Conservation (phyloP, 1,140 invertebrate genomes). For the Dinoponera quadriceps region DNA sequence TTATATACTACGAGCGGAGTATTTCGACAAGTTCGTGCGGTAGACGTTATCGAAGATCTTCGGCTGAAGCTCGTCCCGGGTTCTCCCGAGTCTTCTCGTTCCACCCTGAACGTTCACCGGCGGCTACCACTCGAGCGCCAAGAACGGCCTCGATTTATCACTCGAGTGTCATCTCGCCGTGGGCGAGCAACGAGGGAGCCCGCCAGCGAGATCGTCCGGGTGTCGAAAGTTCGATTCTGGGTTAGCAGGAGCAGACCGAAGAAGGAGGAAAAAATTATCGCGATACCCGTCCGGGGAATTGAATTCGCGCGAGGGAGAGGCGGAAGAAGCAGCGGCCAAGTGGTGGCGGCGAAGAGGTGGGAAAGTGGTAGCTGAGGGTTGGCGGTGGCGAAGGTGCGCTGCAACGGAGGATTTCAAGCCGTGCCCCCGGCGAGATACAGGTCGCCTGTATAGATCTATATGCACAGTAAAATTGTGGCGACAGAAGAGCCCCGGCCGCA, state of each 20-base stretch:
- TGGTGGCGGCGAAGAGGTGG: no score
- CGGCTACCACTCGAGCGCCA: neutral
- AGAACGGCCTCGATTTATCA: slow-evolving; percentile 19
- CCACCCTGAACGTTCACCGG: neutral
- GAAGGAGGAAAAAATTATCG: slow-evolving; percentile 1
- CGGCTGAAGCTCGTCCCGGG: neutral
- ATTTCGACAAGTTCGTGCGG: neutral
- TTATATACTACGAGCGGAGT: neutral
- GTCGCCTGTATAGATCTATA: slow-evolving; percentile 65
- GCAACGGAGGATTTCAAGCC: slow-evolving; percentile 50
- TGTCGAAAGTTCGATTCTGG: neutral
- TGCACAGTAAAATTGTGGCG: slow-evolving; percentile 68
- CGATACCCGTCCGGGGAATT: slow-evolving; percentile 18
- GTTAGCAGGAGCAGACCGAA: neutral
- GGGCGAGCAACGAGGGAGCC: slow-evolving; percentile 1
- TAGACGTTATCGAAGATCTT: neutral
- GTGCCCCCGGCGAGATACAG: slow-evolving; percentile 65
- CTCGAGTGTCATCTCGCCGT: slow-evolving; percentile 25
- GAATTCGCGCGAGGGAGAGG: slow-evolving; percentile 20
- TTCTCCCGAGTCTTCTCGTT: neutral
- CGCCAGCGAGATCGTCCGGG: slow-evolving; percentile 20
- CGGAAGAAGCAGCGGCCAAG: slow-evolving; percentile 15
- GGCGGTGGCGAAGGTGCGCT: neutral
- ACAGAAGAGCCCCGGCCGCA: slow-evolving; percentile 59
- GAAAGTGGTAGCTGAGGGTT: no score